These are phyloP conservation scores for Calephelis nemesis DNA, from an alignment of 1,140 invertebrate species.

Conservation along the genomic window DNA sequence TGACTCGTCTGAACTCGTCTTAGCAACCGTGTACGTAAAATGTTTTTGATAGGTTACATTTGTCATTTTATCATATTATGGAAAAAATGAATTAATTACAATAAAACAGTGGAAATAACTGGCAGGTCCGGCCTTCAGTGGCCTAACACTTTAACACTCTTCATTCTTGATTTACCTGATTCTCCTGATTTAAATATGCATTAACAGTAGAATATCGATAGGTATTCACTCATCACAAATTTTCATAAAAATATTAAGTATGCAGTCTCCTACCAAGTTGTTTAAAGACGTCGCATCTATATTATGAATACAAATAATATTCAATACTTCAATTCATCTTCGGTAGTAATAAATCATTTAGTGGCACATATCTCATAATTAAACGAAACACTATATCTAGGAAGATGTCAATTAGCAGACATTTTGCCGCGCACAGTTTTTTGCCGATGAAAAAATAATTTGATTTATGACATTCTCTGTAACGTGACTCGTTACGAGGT, in stretches of 20 bases:
- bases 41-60: too few relatives aligned
- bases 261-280: neutral
- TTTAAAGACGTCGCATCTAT: constrained; percentile 5
- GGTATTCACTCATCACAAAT: too few relatives aligned
- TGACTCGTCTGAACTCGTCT: too few relatives aligned
- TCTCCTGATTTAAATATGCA: too few relatives aligned
- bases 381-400: constrained; percentile 40
- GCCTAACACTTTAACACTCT: too few relatives aligned
- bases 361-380: constrained; percentile 33
- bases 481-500: constrained; percentile 59
- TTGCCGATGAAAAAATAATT: constrained; percentile 45
- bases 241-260: neutral
- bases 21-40: too few relatives aligned
- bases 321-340: constrained; percentile 15
- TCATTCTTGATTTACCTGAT: too few relatives aligned
- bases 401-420: constrained; percentile 68
- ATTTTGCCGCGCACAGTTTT: constrained; percentile 55
- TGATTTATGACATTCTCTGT: constrained; percentile 59
- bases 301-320: constrained; percentile 3
- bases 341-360: constrained; percentile 34
- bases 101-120: too few relatives aligned
- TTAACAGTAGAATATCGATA: too few relatives aligned
- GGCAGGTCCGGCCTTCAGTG: too few relatives aligned
- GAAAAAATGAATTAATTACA: too few relatives aligned
- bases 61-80: too few relatives aligned